phyloP scores from a whole-genome alignment of 2,797 vertebrate species.

The Cossypha heuglini region DNA sequence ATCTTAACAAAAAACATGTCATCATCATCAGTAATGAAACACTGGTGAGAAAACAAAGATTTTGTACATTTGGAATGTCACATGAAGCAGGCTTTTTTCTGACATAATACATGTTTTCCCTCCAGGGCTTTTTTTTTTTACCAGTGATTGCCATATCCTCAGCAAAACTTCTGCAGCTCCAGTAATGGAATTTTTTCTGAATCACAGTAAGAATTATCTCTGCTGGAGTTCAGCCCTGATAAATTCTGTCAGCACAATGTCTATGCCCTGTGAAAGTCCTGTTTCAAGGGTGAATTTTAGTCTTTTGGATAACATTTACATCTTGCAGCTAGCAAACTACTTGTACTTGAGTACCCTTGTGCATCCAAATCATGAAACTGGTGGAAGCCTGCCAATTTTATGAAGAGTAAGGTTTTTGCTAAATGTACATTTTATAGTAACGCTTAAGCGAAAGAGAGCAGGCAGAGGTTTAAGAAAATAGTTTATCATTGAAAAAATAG shows the following conservation, averaged over 20 bases:
- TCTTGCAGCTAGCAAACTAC: not conserved
- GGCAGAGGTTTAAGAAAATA: not conserved
- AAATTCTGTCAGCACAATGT: not conserved
- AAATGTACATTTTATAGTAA: not conserved
- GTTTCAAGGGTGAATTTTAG: constrained; percentile 11
- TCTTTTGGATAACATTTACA: not conserved
- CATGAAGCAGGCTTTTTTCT: not conserved
- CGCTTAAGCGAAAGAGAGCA: not conserved
- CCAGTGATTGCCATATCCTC: not conserved
- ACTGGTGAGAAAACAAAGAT: not conserved
- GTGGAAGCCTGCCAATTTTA: not conserved
- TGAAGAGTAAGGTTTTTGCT: not conserved
- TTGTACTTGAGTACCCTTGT: not conserved
- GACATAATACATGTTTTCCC: not conserved
- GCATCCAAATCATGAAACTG: not conserved
- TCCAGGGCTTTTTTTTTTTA: not conserved
- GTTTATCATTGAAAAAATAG: not conserved
- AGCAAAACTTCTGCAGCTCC: not conserved
- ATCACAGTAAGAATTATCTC: constrained; percentile 1
- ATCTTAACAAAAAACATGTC: not conserved
- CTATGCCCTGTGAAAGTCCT: not conserved
- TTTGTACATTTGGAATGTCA: not conserved
- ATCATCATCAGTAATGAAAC: not conserved
- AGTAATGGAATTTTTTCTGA: constrained; percentile 21
- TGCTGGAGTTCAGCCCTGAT: constrained; percentile 4